Evolutionary conservation across 2,888 invertebrate species (phyloP).

Genomic region (Cantharis nigra): DNA sequence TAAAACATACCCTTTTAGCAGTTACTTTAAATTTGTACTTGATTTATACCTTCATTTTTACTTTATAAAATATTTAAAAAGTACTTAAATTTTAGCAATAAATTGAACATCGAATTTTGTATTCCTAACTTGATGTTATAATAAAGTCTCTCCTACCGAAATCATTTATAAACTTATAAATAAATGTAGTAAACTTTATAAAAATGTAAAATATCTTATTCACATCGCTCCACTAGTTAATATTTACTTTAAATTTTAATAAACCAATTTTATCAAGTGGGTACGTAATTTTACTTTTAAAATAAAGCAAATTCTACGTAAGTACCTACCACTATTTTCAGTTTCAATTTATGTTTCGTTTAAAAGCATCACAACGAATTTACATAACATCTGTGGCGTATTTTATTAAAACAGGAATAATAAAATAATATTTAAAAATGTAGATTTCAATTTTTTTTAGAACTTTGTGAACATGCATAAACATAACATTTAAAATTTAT

Average conservation of each 20-base stretch:
- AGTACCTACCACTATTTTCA: neutral
- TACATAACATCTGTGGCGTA: neutral
- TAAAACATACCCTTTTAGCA: conserved; percentile 20
- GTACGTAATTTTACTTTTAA: neutral
- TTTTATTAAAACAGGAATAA: neutral
- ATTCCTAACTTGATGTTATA: conserved; percentile 15
- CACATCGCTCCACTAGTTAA: neutral
- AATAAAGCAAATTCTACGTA: neutral
- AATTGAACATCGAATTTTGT: conserved; percentile 34
- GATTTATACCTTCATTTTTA: conserved; percentile 44
- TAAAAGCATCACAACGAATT: neutral
- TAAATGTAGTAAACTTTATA: neutral
- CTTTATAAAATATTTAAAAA: conserved; percentile 49
- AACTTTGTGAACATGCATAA: neutral
- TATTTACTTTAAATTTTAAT: neutral
- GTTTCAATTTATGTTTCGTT: neutral
- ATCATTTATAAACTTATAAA: neutral
- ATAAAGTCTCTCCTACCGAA: neutral
- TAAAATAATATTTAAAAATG: neutral
- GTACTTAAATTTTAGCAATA: conserved; percentile 39
- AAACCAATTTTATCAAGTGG: neutral
- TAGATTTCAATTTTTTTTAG: neutral
- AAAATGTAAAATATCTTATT: neutral
- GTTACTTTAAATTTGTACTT: conserved; percentile 46
- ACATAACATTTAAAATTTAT: neutral